Evolutionary conservation across 23 tunicate species (phyloP).

Genomic region (Aplidium turbinatum): DNA sequence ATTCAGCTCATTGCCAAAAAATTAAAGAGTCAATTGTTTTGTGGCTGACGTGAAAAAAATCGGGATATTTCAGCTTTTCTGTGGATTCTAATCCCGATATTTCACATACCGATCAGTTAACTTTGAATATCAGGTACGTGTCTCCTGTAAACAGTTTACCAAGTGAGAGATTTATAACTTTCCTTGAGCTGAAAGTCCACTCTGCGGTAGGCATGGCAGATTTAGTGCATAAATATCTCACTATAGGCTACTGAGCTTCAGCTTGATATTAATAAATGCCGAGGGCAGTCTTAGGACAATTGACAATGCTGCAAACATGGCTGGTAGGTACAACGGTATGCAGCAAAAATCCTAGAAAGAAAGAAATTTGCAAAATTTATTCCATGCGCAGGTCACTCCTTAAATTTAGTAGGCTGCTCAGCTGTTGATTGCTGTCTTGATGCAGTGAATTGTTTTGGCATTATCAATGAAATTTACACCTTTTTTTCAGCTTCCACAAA

Average conservation of each 20-base stretch:
- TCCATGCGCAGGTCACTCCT: no score
- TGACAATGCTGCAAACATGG: no score
- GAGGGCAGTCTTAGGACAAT: conserved; percentile 31
- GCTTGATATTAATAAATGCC: conserved; percentile 21
- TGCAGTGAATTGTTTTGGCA: no score
- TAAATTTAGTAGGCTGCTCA: no score
- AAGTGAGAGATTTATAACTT: conserved; percentile 28
- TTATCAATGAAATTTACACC: no score
- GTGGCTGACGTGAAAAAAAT: conserved; percentile 24
- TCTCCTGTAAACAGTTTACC: conserved; percentile 20
- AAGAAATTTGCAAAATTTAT: no score
- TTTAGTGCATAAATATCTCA: conserved; percentile 6
- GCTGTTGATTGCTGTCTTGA: no score
- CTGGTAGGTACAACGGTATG: no score
- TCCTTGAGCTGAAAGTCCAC: conserved; percentile 26
- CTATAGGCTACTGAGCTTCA: conserved; percentile 25
- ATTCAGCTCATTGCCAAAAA: conserved; percentile 30
- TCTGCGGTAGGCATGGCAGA: conserved; percentile 27
- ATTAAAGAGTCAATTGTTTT: conserved; percentile 6
- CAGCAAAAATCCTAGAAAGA: no score
- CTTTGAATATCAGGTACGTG: conserved; percentile 29
- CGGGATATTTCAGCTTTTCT: conserved; percentile 36
- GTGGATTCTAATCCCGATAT: conserved; percentile 28
- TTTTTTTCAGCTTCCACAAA: no score
- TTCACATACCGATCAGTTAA: conserved; percentile 21